A percentile compares a stretch with the other conserved stretches of the same genome.
Evolutionary conservation across 1,140 invertebrate species (phyloP).

Genomic region (Catajapyx aquilonaris): DNA sequence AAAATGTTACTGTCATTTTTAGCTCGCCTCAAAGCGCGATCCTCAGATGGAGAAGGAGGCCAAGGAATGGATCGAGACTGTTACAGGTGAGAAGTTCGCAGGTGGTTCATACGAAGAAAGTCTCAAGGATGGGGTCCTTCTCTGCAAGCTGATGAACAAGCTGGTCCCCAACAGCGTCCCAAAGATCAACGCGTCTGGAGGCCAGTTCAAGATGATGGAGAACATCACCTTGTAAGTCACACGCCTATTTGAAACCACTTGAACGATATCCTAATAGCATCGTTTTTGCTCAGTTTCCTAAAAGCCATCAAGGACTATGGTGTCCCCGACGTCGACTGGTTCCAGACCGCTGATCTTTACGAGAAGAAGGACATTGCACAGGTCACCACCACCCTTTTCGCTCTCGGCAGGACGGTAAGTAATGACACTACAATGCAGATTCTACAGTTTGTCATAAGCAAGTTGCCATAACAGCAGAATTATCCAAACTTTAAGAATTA

Average conservation of each 20-base stretch:
- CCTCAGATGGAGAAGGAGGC: conserved; percentile 61
- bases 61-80: conserved; percentile 67
- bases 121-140: conserved; percentile 62
- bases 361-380: conserved; percentile 81
- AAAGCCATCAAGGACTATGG: conserved; percentile 68
- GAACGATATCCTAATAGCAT: conserved; percentile 2
- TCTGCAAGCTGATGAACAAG: conserved; percentile 82
- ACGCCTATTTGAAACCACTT: not conserved
- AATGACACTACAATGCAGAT: not conserved
- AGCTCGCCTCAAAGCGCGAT: too few relatives aligned
- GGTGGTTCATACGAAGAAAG: conserved; percentile 40
- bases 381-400: conserved; percentile 69
- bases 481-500: too few relatives aligned
- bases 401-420: conserved; percentile 65
- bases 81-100: conserved; percentile 53
- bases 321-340: conserved; percentile 70
- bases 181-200: conserved; percentile 72
- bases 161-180: conserved; percentile 52
- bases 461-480: too few relatives aligned
- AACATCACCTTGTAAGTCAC: conserved; percentile 62
- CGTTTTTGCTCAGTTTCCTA: conserved; percentile 46
- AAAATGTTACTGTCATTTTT: too few relatives aligned
- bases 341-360: conserved; percentile 85
- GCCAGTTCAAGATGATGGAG: conserved; percentile 90
- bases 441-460: too few relatives aligned